These are phyloP conservation scores for Hippolais icterina DNA, from an alignment of 2,113 vertebrate genomes.

Conservation along the genomic window DNA sequence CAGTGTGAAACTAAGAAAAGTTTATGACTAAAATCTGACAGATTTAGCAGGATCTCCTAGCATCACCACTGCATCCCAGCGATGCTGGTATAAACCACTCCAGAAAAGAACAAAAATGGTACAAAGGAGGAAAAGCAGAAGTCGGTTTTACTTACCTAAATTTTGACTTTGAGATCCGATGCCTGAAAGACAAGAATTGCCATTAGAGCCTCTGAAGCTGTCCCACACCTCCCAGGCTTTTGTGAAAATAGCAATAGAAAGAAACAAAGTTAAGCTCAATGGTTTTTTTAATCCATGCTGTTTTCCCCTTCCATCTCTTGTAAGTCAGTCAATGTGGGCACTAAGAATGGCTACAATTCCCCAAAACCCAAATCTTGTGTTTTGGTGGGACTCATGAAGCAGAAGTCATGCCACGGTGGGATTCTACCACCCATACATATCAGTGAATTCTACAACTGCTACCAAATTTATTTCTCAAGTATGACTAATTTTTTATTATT, in stretches of 20 bases:
- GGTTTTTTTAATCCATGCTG: background rate
- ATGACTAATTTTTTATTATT: background rate
- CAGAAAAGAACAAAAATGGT: background rate
- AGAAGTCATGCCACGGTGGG: background rate
- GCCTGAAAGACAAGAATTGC: conserved; percentile 90
- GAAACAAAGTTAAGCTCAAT: background rate
- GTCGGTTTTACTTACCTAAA: conserved; percentile 92
- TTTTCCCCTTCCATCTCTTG: background rate
- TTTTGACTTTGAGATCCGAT: conserved; percentile 99
- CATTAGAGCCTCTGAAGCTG: conserved; percentile 51
- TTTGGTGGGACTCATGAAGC: background rate
- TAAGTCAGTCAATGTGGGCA: background rate
- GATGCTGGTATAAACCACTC: background rate
- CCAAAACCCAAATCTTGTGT: background rate
- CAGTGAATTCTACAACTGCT: background rate
- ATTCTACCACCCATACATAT: background rate
- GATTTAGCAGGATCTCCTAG: background rate
- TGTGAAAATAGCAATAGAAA: background rate
- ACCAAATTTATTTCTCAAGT: background rate
- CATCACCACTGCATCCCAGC: background rate
- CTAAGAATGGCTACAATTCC: background rate
- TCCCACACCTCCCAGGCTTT: background rate
- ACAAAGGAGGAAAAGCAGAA: background rate
- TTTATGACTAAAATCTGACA: background rate
- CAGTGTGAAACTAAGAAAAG: background rate